A percentile compares a stretch with the other conserved stretches of the same genome.
Evolutionary conservation across 1,140 invertebrate genomes (phyloP).

Genomic region (Harpegnathos saltator): DNA sequence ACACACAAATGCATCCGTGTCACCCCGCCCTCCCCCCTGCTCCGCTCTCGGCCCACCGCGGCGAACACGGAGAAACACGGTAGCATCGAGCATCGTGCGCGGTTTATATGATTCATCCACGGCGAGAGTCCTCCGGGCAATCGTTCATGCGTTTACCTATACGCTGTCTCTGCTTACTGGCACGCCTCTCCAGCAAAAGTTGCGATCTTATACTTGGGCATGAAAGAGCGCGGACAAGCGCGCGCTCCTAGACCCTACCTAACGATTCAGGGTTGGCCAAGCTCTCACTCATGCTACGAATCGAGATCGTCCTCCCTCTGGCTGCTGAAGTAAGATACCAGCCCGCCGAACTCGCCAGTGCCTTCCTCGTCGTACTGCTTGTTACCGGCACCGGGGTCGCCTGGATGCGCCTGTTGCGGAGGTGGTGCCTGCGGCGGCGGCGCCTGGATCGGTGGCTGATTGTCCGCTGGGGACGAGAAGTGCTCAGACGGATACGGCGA

Average conservation of each 20-base stretch:
- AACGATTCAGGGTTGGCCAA: slow-evolving; percentile 82
- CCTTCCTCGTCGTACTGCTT: slow-evolving; percentile 87
- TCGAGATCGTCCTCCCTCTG: slow-evolving; percentile 92
- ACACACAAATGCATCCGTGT: no score
- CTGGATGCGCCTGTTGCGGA: slow-evolving; percentile 67
- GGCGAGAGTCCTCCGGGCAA: not conserved
- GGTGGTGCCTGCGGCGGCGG: slow-evolving; percentile 75
- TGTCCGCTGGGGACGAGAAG: slow-evolving; percentile 80
- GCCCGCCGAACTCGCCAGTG: slow-evolving; percentile 91
- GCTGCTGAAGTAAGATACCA: slow-evolving; percentile 95
- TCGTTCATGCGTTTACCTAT: not conserved
- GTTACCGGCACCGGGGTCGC: slow-evolving; percentile 62
- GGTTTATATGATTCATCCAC: not conserved
- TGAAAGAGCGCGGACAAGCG: slow-evolving; percentile 15
- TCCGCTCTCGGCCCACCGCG: no score
- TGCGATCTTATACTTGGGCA: slow-evolving; percentile 54
- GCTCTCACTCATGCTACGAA: slow-evolving; percentile 86
- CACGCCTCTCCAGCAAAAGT: slow-evolving; percentile 69
- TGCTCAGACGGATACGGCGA: slow-evolving; percentile 83
- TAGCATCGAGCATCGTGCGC: not conserved
- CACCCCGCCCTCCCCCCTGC: no score
- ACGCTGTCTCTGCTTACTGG: not conserved
- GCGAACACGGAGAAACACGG: no score
- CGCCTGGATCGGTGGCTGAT: slow-evolving; percentile 78
- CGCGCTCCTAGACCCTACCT: slow-evolving; percentile 22